Evolutionary conservation across 2,888 invertebrate genomes (phyloP).

Genomic region (Andrena marginata): DNA sequence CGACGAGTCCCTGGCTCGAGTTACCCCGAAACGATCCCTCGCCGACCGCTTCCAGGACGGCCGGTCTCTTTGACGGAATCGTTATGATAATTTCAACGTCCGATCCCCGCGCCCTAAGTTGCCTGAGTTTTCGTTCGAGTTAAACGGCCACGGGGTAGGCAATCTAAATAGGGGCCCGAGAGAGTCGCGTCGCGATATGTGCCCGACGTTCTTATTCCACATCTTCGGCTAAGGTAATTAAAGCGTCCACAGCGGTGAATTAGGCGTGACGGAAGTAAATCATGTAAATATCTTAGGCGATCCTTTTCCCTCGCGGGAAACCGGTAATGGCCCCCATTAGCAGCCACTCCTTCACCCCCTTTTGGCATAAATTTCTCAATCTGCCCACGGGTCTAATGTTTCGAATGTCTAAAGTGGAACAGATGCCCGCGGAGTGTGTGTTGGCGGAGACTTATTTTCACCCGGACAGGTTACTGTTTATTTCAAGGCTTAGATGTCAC

Average conservation of each 20-base stretch:
- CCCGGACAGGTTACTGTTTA: neutral
- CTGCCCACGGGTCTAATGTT: neutral
- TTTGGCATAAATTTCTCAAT: constrained; percentile 10
- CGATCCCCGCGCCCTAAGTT: constrained; percentile 9
- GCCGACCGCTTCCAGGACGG: constrained; percentile 13
- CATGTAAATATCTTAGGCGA: constrained; percentile 57
- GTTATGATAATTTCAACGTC: constrained; percentile 47
- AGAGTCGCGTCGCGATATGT: neutral
- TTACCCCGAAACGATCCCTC: constrained; percentile 60
- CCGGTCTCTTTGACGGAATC: neutral
- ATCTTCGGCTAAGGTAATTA: constrained; percentile 12
- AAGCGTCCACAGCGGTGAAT: constrained; percentile 53
- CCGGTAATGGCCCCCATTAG: constrained; percentile 75
- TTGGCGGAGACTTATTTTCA: too few relatives aligned
- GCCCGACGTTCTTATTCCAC: neutral
- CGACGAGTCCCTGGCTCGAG: constrained; percentile 68
- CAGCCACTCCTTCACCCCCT: constrained; percentile 54
- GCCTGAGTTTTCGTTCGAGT: neutral
- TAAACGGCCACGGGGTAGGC: too few relatives aligned
- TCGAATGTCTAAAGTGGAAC: too few relatives aligned
- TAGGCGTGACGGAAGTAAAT: constrained; percentile 53
- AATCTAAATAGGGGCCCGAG: neutral
- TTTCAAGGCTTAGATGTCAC: neutral
- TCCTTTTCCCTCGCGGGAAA: constrained; percentile 39
- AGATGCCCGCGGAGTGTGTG: too few relatives aligned